Conservation (phyloP, 2,113 vertebrate genomes). For the Ammospiza nelsoni region DNA sequence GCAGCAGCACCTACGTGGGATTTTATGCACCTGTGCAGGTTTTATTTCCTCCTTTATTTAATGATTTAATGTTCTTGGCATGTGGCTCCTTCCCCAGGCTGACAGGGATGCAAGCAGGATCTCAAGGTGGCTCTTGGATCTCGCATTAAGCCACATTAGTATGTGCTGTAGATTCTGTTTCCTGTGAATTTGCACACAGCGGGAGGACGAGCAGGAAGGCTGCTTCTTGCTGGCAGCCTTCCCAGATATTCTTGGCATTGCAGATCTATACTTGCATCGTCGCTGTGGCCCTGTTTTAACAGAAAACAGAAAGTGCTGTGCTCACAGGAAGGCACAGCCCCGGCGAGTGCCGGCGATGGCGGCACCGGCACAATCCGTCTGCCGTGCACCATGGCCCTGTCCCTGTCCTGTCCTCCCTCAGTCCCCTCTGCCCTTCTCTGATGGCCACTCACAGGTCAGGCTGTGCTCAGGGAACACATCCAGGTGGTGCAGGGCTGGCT, state of each 20-base stretch:
- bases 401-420: background rate
- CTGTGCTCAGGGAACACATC: accelerated
- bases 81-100: background rate
- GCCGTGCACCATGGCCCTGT: accelerated
- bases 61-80: background rate
- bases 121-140: constrained; percentile 30
- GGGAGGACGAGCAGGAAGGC: constrained; percentile 59
- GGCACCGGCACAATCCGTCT: accelerated
- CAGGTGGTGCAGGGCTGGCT: background rate
- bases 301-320: constrained; percentile 35
- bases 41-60: constrained; percentile 1
- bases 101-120: background rate
- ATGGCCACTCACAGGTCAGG: accelerated
- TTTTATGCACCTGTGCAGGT: background rate
- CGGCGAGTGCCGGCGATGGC: background rate
- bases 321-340: constrained; percentile 6
- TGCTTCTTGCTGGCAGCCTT: constrained; percentile 48
- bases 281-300: constrained; percentile 24
- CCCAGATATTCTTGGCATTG: constrained; percentile 41
- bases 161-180: constrained; percentile 32
- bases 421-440: background rate
- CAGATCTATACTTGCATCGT: background rate
- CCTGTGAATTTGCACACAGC: constrained; percentile 49
- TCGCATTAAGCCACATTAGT: constrained; percentile 3
- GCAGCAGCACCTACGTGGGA: accelerated